Base-by-base conservation (phyloP, 2,888 invertebrate species). In the Heliconius charithonia region DNA sequence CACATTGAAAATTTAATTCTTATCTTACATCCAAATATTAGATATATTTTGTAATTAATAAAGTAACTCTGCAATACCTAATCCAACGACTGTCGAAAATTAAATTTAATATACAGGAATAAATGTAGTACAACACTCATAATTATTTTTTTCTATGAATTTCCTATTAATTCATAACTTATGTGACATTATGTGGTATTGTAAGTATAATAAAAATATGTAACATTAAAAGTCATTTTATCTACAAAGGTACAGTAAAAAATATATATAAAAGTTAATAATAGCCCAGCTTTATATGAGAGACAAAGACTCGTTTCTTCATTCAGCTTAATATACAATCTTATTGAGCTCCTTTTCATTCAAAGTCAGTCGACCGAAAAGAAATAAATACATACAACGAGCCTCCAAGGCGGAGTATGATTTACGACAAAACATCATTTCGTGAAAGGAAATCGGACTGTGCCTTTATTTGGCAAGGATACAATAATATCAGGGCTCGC, bases 361-460 rank as follows among this genome's bases (percentile, higher is more conserved):
- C 87, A 86, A 73, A 85, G 79, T 78, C 87, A 84, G 83, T 84
- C 77, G 78, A 83, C 83, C 84, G 85, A 79, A 83, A 85, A 81
- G 81, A 81, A 85, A 85, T 86, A 87, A 88, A 89, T 86, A 87
- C 85, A 87, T 83, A 86, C 66, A 74, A 74, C 77, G 59, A 79
- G 75, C 85, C 82, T 84, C 83, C 81, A 83, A 80, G 76, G 51
- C 73, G 84, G 84, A 86, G 83, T 87, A 88, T 90, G 89, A 91
- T 90, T 90, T 89, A 90, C 85, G 87, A 87, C 84, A 83, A 82
- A 85, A 86, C 85, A 86, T 89, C 86, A 86, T 86, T 88, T 59
- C 83, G 77, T 83, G 80, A 81, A 84, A 82, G 80, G 83, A 82
- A 85, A 84, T 87, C 85, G 86, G 83, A 78, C 76, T 66, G 66